Base-by-base conservation (phyloP, 1,140 invertebrate genomes). In the Lepidurus couesii region DNA sequence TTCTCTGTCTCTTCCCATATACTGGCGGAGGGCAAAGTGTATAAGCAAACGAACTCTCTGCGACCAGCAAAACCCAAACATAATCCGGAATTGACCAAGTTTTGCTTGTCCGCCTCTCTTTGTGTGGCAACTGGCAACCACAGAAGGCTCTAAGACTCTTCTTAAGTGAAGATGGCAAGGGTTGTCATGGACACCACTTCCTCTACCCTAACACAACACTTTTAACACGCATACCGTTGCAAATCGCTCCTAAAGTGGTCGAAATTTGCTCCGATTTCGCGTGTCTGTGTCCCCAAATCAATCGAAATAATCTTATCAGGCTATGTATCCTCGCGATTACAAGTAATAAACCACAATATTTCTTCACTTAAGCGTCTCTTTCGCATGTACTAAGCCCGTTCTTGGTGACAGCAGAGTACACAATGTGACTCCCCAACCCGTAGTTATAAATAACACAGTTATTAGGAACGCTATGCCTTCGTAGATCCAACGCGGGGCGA, bases 401-500 rank as follows among this genome's bases (percentile, higher is more conserved):
- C 34, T 34, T 34, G 34, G 34, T 3, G 34, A 34, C 34, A 1
- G 53, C 53, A 65, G 8, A 65, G 53, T 65, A 7, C 21, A 21
- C 53, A 13, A 65, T n/a, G 53, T 7, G 21, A 16, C 21, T 7
- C 16, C 16, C 16, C 16, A 65, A 65, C 53, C 53, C 16, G 8
- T 10, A 65, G 53, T 13, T 65, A 65, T 16, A 21, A 65, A 65
- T 65, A 65, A 65, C 53, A 65, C 53, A 13, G 53, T 65, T 65
- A 65, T 65, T 7, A 65, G 21, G 53, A 65, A 65, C 53, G 53
- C 53, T 65, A 65, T 1, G 53, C 53, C 53, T 86, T 97, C 94
- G 84, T 96, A 98, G 45, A 98, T 91, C 75, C 98, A 89, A 81
- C 95, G 94, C 3, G 96, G 96, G 1, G 96, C 95, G 87, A 98